phyloP scores from a whole-genome alignment of 2,797 vertebrate genomes.

The Saxicola maurus region DNA sequence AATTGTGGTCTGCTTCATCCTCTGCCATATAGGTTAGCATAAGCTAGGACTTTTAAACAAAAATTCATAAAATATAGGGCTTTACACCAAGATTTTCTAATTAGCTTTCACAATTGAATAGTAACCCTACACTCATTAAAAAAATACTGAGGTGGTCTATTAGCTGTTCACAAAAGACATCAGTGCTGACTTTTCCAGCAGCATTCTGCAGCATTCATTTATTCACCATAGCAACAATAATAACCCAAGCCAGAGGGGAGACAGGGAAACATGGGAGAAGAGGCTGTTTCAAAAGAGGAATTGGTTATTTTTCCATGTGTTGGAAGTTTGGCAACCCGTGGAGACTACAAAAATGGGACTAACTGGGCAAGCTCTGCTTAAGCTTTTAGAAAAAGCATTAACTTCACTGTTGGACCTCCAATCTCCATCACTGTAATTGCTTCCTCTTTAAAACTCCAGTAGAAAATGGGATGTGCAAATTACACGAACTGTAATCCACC shows the following conservation, averaged over 20 bases:
- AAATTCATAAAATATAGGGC: not conserved
- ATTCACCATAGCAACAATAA: constrained; percentile 80
- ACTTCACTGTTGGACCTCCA: constrained; percentile 7
- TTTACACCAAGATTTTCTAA: constrained; percentile 1
- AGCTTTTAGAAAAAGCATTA: constrained; percentile 58
- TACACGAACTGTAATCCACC: not conserved
- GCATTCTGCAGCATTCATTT: constrained; percentile 62
- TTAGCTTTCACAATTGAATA: constrained; percentile 29
- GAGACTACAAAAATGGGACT: constrained; percentile 44
- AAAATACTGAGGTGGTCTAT: constrained; percentile 2
- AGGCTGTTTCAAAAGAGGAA: constrained; percentile 42
- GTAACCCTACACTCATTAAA: constrained; percentile 7
- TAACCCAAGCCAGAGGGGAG: constrained; percentile 51
- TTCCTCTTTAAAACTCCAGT: constrained; percentile 18
- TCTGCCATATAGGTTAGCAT: not conserved
- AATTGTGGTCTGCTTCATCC: not conserved
- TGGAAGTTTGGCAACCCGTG: constrained; percentile 55
- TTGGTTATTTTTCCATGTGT: constrained; percentile 41
- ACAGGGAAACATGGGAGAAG: not conserved
- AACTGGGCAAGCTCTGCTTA: constrained; percentile 27
- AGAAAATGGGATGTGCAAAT: not conserved
- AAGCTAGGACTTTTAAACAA: not conserved
- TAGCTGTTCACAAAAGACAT: constrained; percentile 56
- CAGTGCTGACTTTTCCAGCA: constrained; percentile 65
- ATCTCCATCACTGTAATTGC: constrained; percentile 8